These are phyloP conservation scores for Lophotis ruficrista DNA, from an alignment of 2,113 vertebrate species.

Conservation along the genomic window DNA sequence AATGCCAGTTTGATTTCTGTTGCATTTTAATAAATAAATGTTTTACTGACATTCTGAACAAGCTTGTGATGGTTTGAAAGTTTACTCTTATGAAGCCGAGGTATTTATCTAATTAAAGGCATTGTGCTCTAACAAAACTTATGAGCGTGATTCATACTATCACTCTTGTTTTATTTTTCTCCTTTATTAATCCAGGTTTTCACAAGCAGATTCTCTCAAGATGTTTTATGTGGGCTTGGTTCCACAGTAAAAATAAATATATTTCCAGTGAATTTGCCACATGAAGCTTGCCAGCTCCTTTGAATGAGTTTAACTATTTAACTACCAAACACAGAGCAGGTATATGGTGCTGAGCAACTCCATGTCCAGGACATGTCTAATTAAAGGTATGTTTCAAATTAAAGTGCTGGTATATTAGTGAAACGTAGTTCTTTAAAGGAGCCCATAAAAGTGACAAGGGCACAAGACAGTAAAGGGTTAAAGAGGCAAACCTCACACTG, in stretches of 20 bases:
- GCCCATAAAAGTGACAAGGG: not conserved
- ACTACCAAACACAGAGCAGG: not conserved
- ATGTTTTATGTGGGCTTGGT: not conserved
- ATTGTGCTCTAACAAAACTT: slow-evolving; percentile 1
- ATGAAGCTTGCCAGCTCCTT: not conserved
- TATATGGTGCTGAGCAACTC: not conserved
- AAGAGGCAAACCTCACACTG: not conserved
- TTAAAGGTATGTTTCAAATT: not conserved
- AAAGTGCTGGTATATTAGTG: not conserved
- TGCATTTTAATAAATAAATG: slow-evolving; percentile 52
- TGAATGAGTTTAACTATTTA: slow-evolving; percentile 8
- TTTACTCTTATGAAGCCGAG: slow-evolving; percentile 23
- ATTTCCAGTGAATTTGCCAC: slow-evolving; percentile 37
- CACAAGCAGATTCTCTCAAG: slow-evolving; percentile 38
- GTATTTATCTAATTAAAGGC: slow-evolving; percentile 17
- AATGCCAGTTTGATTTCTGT: slow-evolving; percentile 8
- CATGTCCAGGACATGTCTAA: not conserved
- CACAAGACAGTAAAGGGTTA: not conserved
- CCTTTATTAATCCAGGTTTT: not conserved
- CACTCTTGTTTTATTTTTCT: slow-evolving; percentile 35
- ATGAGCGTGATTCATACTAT: not conserved
- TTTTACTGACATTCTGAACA: slow-evolving; percentile 41
- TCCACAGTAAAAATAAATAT: slow-evolving; percentile 34
- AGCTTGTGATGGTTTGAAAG: slow-evolving; percentile 22
- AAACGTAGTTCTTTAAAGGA: not conserved